Evolutionary conservation across 2,113 vertebrate genomes (phyloP).

Genomic region (Chloroceryle aenea): DNA sequence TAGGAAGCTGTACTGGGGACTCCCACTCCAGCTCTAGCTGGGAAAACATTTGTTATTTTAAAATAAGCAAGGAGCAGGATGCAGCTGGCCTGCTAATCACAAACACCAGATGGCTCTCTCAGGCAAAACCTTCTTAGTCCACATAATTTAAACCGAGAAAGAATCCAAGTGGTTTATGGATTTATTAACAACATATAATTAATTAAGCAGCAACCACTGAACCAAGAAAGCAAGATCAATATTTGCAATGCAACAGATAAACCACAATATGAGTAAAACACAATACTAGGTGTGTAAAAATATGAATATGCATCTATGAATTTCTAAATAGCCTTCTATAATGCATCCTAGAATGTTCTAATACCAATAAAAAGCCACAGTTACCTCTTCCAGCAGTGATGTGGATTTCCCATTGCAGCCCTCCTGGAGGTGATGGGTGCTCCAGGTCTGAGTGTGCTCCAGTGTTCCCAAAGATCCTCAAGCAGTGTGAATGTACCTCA

Average conservation of each 20-base stretch:
- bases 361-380: background rate
- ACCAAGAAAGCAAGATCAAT: background rate
- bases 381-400: background rate
- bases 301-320: background rate
- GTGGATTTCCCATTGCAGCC: background rate
- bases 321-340: background rate
- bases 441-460: background rate
- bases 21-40: background rate
- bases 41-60: background rate
- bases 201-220: background rate
- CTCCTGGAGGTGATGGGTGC: background rate
- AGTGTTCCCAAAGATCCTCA: rapidly evolving
- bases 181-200: background rate
- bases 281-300: background rate
- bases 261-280: background rate
- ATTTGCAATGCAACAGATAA: background rate
- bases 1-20: background rate
- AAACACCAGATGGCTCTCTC: background rate
- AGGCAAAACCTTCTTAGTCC: background rate
- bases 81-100: background rate
- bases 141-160: background rate
- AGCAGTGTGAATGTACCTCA: rapidly evolving
- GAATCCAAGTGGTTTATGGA: background rate
- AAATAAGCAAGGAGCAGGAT: background rate
- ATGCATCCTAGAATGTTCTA: background rate